A percentile compares a stretch with the other conserved stretches of the same genome.
Conservation (phyloP, 2,797 vertebrate species). For the Arnoldichthys spilopterus region DNA sequence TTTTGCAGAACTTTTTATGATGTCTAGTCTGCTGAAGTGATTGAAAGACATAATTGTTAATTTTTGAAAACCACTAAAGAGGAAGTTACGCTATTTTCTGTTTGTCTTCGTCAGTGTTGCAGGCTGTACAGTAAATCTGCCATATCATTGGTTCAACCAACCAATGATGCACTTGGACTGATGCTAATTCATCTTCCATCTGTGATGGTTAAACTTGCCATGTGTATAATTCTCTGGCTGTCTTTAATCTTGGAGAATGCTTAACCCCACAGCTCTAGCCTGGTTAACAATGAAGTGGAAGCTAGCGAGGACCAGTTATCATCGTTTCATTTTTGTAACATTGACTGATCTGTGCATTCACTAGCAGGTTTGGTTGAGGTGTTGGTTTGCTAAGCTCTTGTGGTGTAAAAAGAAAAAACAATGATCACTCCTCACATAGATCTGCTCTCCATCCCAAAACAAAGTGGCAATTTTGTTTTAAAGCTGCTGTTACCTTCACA, state of each 20-base stretch:
- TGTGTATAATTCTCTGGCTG: not conserved
- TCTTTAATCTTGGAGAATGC: not conserved
- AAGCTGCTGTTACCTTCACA: conserved; percentile 30
- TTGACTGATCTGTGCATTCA: not conserved
- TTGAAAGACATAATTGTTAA: not conserved
- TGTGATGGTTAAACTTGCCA: conserved; percentile 3
- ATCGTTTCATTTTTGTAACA: not conserved
- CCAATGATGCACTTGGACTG: not conserved
- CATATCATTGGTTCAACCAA: not conserved
- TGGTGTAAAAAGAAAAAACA: not conserved
- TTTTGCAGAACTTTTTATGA: conserved; percentile 20
- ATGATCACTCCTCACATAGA: not conserved
- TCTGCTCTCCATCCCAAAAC: conserved; percentile 3
- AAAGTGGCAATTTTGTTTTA: not conserved
- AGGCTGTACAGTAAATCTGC: conserved; percentile 2
- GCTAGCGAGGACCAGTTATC: not conserved
- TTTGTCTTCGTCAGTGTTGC: not conserved
- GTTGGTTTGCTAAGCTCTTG: not conserved
- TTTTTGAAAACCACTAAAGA: conserved; percentile 31
- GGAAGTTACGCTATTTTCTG: not conserved
- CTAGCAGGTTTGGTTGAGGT: not conserved
- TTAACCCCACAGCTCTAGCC: not conserved
- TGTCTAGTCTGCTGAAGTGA: conserved; percentile 35
- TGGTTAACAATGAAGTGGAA: not conserved
- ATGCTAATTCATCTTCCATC: not conserved